Evolutionary conservation across 2,113 vertebrate genomes (phyloP), one percentile per base, ranked within the genome.

Genomic region (Meriones unguiculatus): DNA sequence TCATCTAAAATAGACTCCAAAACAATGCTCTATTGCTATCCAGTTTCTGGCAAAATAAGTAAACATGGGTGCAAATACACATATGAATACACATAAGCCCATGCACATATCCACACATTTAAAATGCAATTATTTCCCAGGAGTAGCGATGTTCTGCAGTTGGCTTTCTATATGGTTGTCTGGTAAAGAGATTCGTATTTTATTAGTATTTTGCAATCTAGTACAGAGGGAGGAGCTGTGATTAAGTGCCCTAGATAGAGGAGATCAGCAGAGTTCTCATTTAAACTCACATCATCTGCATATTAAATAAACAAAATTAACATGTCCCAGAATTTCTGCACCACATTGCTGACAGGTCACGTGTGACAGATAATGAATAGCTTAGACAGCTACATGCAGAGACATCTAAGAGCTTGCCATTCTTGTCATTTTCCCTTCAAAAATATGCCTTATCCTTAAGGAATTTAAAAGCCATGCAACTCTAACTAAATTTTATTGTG

Each of bases 241-340:
- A 92, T 90, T 96, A 92, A 96, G 93, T 95, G 92, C 38, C 95
- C 91, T 95, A 97, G 86, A 96, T 97, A 96, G 95, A 95, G 32
- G 50, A 91, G 72, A 96, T 95, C 90, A 95, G 77, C 93, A 93
- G 15, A 87, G 88, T 89, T 95, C 91, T 97, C 77, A 91, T 92
- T 95, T 95, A 90, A 95, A 32, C 14, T 96, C 93, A 94, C 57
- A 92, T 78, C 88, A 98, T 97, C 69, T 97, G 73, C 95, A 97
- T 97, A 90, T 77, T 92, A 89, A 97, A 96, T 97, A 96, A 98
- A 97, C 97, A 98, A 97, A 94, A 97, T 98, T 97, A 96, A 81
- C 96, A 87, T 97, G 97, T 94, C 95, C 96, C 69, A 97, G 98
- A 97, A 98, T 97, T 92, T 96, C 93, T 57, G 67, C 72, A 90